Base-by-base conservation (phyloP, 2,888 invertebrate species). In the Ornithoptera alexandrae region DNA sequence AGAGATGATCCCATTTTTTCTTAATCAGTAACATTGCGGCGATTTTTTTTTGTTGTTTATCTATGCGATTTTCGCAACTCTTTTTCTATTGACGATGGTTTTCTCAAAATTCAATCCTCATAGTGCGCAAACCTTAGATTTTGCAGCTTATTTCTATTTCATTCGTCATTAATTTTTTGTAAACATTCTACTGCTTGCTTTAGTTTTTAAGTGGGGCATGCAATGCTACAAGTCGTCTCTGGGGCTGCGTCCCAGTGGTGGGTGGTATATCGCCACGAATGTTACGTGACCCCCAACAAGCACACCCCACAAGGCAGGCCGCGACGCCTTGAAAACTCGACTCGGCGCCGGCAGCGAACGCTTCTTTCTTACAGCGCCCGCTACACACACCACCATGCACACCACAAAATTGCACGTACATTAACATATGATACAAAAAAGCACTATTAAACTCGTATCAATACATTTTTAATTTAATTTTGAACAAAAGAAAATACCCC, bases 281-380 rank as follows among this genome's bases (percentile, higher is more conserved):
- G 77, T 78, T 76, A 83, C 69, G 73, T 62, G 57, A 85, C 84
- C 70, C 56, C 65, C 79, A 71, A 76, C 74, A 67, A 80, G 57
- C 71, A 87, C 74, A 78, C 83, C 81, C 85, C 86, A 90, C 68
- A 90, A 81, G 75, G 90, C 86, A 67, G 86, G 85, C 68, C 88
- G 85, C 76, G 85, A 78, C 69, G 78, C 89, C 69, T 36, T 71
- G 83, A 88, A 89, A 78, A 68, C 73, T 56, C 68, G 73, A 74
- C 74, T 69, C 64, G 42, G 20, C 59, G 62, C 67, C 42, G 62
- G 15, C 74, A 76, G 68, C 71, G 83, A 78, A 24, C 89, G 87
- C 65, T 81, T 78, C 75, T n/a, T 76, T 64, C 89, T 87, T 72
- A 84, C 78, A 72, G 18, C 75, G 69, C 69, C 76, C 74, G 77